Evolutionary conservation across 2,113 vertebrate genomes (phyloP).

Genomic region (Brachyhypopomus gauderio): DNA sequence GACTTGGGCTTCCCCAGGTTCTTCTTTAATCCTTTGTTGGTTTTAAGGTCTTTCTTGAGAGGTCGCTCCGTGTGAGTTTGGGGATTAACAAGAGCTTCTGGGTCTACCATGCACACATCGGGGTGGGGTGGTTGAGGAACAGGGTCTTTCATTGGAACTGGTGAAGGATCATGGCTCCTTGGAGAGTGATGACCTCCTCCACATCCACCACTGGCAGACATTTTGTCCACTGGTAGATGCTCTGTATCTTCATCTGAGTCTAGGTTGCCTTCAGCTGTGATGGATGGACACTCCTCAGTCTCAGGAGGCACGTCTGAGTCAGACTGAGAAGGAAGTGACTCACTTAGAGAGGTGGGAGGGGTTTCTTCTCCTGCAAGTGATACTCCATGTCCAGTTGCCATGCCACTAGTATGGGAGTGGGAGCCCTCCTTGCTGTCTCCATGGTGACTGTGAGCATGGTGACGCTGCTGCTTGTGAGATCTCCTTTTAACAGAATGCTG

Average conservation of each 20-base stretch:
- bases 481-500: slow-evolving; percentile 79
- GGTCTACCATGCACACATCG: slow-evolving; percentile 98
- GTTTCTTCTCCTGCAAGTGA: slow-evolving; percentile 86
- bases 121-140: slow-evolving; percentile 88
- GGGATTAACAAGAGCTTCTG: slow-evolving; percentile 84
- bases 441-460: slow-evolving; percentile 69
- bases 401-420: slow-evolving; percentile 56
- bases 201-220: slow-evolving; percentile 72
- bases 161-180: slow-evolving; percentile 84
- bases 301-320: slow-evolving; percentile 96
- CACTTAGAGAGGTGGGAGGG: slow-evolving; percentile 90
- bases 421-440: slow-evolving; percentile 60
- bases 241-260: slow-evolving; percentile 97
- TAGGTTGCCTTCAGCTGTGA: slow-evolving; percentile 93
- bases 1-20: slow-evolving; percentile 84
- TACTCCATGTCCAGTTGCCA: slow-evolving; percentile 62
- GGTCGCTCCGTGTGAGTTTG: slow-evolving; percentile 81
- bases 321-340: slow-evolving; percentile 91
- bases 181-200: slow-evolving; percentile 78
- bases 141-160: slow-evolving; percentile 84
- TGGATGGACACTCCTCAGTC: slow-evolving; percentile 96
- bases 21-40: slow-evolving; percentile 83
- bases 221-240: slow-evolving; percentile 93
- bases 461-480: slow-evolving; percentile 81
- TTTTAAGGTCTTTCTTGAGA: slow-evolving; percentile 87